A percentile compares a stretch with the other conserved stretches of the same genome.
Conservation (phyloP, 1,140 invertebrate genomes). For the Probaryconus sp. region DNA sequence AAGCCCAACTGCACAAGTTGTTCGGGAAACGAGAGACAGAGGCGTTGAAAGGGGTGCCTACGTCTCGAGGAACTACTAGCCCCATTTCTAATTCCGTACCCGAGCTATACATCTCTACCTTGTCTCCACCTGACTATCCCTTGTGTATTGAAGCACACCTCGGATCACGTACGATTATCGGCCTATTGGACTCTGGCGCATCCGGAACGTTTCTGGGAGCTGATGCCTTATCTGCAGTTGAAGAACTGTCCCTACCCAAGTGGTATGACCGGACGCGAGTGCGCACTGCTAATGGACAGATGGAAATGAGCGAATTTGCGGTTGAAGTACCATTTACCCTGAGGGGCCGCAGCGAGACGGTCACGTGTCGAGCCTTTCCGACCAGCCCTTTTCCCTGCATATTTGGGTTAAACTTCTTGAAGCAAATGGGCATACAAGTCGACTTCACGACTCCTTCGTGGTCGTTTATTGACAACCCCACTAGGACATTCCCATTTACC, state of each 20-base stretch:
- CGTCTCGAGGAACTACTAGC: neutral
- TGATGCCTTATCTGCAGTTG: no score
- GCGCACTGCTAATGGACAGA: neutral
- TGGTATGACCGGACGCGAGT: neutral
- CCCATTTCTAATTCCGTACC: neutral
- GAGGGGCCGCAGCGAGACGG: neutral
- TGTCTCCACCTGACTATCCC: neutral
- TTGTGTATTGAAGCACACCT: no score
- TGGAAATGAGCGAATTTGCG: neutral
- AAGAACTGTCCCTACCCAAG: neutral
- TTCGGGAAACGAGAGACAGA: slow-evolving; percentile 1
- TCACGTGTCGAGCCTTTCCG: neutral
- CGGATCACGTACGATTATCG: no score
- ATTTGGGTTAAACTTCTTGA: neutral
- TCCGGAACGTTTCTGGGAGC: neutral
- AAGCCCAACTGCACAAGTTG: neutral
- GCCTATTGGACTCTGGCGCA: no score
- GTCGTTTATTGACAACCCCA: no score
- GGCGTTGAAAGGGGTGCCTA: neutral
- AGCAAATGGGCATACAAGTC: neutral
- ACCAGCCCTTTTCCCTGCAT: neutral
- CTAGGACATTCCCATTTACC: no score
- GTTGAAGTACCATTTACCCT: neutral
- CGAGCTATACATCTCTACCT: neutral
- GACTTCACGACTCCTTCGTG: neutral